Evolutionary conservation across 2,888 invertebrate species (phyloP).

Genomic region (Drosophila neonasuta): DNA sequence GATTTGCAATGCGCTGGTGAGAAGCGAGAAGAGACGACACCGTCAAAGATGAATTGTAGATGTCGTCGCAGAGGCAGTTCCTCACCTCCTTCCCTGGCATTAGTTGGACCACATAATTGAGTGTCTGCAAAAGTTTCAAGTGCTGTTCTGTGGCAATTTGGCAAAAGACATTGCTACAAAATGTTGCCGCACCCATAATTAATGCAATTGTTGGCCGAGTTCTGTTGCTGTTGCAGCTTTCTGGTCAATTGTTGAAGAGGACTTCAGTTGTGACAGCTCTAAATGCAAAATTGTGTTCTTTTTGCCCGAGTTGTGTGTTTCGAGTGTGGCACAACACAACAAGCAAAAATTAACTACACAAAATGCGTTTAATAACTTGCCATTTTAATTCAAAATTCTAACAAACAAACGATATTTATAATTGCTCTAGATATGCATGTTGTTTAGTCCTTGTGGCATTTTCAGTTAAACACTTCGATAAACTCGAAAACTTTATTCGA

Average conservation of each 20-base stretch:
- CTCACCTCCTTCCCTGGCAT: constrained; percentile 6
- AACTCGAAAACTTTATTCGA: constrained; percentile 47
- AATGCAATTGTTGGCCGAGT: constrained; percentile 71
- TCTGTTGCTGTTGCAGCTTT: constrained; percentile 20
- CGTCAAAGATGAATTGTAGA: constrained; percentile 69
- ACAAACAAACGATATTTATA: not conserved
- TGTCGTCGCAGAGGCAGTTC: constrained; percentile 47
- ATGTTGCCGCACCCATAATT: constrained; percentile 69
- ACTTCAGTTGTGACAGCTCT: constrained; percentile 13
- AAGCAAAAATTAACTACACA: not conserved
- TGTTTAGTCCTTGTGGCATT: not conserved
- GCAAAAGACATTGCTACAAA: constrained; percentile 61
- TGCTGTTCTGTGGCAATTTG: constrained; percentile 51
- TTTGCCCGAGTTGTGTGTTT: not conserved
- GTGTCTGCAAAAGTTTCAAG: constrained; percentile 58
- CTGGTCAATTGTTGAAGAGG: constrained; percentile 40
- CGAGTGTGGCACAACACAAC: constrained; percentile 1
- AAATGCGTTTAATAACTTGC: constrained; percentile 30
- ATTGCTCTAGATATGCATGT: constrained; percentile 3
- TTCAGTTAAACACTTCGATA: constrained; percentile 20
- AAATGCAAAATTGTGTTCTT: constrained; percentile 50
- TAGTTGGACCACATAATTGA: constrained; percentile 54
- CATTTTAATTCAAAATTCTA: constrained; percentile 9
- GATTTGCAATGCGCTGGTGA: constrained; percentile 18
- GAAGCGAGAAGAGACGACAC: constrained; percentile 11